Base-by-base conservation (phyloP, 2,888 invertebrate species). In the Drosophila atripex region DNA sequence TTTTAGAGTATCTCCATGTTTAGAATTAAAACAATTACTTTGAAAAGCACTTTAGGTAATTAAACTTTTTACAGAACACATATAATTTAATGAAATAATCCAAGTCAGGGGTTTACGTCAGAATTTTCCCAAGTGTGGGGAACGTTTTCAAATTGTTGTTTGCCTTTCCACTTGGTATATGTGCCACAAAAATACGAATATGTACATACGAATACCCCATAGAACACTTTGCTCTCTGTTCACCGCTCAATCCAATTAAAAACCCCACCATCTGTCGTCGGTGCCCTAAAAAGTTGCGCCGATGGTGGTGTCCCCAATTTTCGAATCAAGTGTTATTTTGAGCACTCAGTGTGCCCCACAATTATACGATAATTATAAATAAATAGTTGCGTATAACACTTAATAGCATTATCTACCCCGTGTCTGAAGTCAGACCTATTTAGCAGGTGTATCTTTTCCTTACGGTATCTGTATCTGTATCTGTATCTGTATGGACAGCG, bases 301-400 rank as follows among this genome's bases (percentile, higher is more conserved):
- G 60, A 38, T 46, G 30, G 41, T 23, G 38, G 16, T 79, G 86
- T 47, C 70, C 84, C 50, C 68, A 60, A 77, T 80, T 76, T 80
- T 76, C 61, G 65, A 52, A 55, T 71, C 71, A 70, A 61, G 54
- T 69, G 79, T 71, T 80, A 85, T 82, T 85, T 78, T 65, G 35
- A 63, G 63, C 45, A 58, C 38, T 43, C 18, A 41, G 47, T 41
- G 46, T 41, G 64, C 54, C 23, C 59, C 73, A 50, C 59, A 78
- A 73, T 80, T 75, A 66, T 75, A 68, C 53, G 75, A 77, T 78
- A 73, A 80, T 80, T 75, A 86, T 85, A 73, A 68, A 84, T 73
- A 72, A 54, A 56, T 61, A 38, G 25, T 53, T 7, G 18, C 35
- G 57, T 77, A 52, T 46, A 46, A 11, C 28, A 50, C 51, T 47